Percentiles rank a stretch among this genome's conserved stretches.
Evolutionary conservation across 2,888 invertebrate genomes (phyloP).

Genomic region (Drosophila formosana): DNA sequence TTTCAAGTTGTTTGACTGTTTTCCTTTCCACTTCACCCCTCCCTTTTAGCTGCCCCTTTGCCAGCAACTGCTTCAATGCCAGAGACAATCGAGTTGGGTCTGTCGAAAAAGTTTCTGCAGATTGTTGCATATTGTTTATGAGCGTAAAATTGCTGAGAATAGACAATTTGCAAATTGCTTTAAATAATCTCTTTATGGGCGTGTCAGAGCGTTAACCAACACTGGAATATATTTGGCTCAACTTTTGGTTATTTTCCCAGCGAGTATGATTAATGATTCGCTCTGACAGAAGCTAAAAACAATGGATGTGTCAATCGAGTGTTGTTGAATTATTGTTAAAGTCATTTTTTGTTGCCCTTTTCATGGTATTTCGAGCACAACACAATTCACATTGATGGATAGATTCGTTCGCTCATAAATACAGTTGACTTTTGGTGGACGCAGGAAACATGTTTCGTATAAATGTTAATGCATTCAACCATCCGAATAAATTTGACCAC

Average conservation of each 20-base stretch:
- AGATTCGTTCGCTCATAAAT: not conserved
- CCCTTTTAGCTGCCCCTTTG: not conserved
- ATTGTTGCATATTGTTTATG: conserved; percentile 19
- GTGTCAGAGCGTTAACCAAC: not conserved
- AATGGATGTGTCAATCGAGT: conserved; percentile 54
- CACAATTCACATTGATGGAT: not conserved
- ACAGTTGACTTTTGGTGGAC: not conserved
- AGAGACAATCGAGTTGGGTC: conserved; percentile 4
- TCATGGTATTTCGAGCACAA: conserved; percentile 1
- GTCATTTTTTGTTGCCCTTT: conserved; percentile 32
- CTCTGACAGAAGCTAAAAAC: conserved; percentile 27
- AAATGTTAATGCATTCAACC: not conserved
- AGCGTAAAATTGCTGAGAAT: conserved; percentile 11
- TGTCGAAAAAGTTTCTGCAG: conserved; percentile 2
- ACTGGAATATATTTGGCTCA: not conserved
- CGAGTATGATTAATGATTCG: conserved; percentile 26
- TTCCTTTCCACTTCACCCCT: not conserved
- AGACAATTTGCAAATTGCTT: not conserved
- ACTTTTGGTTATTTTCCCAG: not conserved
- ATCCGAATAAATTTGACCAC: too few relatives aligned
- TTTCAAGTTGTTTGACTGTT: conserved; percentile 38
- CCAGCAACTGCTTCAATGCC: not conserved
- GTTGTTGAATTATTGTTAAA: conserved; percentile 44
- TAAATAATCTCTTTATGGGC: conserved; percentile 11
- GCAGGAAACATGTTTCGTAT: not conserved